These are phyloP conservation scores for Hololepta plana DNA, from an alignment of 2,888 invertebrate genomes.

Conservation along the genomic window DNA sequence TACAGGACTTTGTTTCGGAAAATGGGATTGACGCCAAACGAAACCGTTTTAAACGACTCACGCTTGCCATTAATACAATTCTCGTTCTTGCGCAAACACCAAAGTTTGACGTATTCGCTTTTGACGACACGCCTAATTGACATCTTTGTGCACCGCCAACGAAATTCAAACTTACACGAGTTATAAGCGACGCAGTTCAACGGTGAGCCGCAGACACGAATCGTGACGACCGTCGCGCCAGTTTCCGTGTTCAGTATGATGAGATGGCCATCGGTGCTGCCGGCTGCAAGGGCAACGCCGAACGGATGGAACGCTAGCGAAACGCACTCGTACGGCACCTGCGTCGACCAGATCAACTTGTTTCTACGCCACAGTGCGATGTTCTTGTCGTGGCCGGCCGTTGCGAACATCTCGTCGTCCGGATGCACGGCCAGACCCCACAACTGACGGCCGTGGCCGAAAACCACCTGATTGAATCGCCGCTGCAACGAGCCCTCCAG, in stretches of 20 bases:
- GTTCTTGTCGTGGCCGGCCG: slow-evolving; percentile 81
- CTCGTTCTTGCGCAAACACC: no score
- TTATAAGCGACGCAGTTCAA: slow-evolving; percentile 76
- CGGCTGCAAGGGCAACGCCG: slow-evolving; percentile 72
- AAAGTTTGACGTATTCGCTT: no score
- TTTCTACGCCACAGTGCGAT: slow-evolving; percentile 83
- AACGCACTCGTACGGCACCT: slow-evolving; percentile 78
- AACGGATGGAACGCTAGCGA: slow-evolving; percentile 76
- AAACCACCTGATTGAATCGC: slow-evolving; percentile 68
- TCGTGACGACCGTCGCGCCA: slow-evolving; percentile 67
- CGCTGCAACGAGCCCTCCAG: slow-evolving; percentile 80
- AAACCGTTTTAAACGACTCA: no score
- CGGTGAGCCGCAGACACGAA: slow-evolving; percentile 74
- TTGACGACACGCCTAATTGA: no score
- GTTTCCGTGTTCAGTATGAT: slow-evolving; percentile 73
- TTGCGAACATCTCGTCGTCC: slow-evolving; percentile 78
- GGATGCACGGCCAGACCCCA: slow-evolving; percentile 83
- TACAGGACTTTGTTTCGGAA: no score
- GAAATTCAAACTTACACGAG: no score
- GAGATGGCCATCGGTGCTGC: slow-evolving; percentile 78
- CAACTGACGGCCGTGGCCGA: slow-evolving; percentile 76
- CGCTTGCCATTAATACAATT: no score
- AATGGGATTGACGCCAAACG: no score
- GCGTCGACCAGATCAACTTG: slow-evolving; percentile 71
- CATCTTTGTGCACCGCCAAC: no score